These are phyloP conservation scores for Ceratosolen solmsi DNA, from an alignment of 1,140 invertebrate genomes.

Conservation along the genomic window DNA sequence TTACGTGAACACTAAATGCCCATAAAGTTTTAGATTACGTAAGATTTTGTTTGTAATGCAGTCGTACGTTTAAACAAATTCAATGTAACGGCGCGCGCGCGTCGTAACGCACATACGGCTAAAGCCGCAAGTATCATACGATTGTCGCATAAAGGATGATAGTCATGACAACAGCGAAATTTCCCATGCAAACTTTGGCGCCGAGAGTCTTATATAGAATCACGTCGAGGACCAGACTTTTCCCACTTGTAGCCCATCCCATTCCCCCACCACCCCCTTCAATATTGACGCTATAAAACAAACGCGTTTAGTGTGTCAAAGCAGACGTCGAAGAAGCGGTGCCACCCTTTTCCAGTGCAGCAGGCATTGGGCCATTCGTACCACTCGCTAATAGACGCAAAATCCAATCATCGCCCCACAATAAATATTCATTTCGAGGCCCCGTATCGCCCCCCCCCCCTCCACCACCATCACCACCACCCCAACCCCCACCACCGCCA, in stretches of 20 bases:
- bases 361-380: background rate
- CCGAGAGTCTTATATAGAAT: no score
- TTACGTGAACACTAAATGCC: background rate
- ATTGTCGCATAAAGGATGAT: no score
- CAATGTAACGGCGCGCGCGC: no score
- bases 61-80: no score
- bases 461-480: background rate
- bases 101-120: no score
- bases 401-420: slow-evolving; percentile 38
- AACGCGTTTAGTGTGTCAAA: no score
- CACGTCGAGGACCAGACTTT: no score
- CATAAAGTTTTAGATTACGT: background rate
- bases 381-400: slow-evolving; percentile 14
- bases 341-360: background rate
- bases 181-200: no score
- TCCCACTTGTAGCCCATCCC: no score
- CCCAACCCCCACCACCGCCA: background rate
- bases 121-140: no score
- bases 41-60: no score
- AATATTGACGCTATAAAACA: background rate
- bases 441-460: background rate
- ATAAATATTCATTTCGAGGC: slow-evolving; percentile 49
- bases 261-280: background rate
- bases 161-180: no score
- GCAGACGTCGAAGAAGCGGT: background rate